phyloP scores from a whole-genome alignment of 2,113 vertebrate species.

The Hemibagrus wyckioides region DNA sequence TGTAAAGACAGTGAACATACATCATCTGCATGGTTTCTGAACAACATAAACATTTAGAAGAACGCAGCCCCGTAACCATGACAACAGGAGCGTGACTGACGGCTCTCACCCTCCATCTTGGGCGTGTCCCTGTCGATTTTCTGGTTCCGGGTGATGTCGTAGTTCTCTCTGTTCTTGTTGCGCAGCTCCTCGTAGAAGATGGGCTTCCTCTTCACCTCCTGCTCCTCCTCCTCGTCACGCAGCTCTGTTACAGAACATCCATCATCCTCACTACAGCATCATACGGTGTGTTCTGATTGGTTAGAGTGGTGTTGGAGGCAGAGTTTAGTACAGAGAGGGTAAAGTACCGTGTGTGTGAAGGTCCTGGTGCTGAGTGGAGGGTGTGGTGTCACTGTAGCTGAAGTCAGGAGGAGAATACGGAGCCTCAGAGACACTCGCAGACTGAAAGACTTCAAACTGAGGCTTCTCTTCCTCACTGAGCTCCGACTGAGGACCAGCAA shows the following conservation, averaged over 20 bases:
- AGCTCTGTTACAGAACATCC: conserved; percentile 46
- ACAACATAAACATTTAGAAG: too few relatives aligned
- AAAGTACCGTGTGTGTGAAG: conserved; percentile 3
- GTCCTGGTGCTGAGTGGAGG: conserved; percentile 2
- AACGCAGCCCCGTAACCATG: neutral
- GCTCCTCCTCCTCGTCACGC: conserved; percentile 63
- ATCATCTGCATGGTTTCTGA: neutral
- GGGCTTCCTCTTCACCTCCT: conserved; percentile 65
- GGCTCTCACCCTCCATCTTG: conserved; percentile 62
- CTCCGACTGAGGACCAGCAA: conserved; percentile 65
- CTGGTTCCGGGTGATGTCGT: conserved; percentile 60
- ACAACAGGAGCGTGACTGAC: neutral
- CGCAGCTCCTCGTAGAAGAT: conserved; percentile 72
- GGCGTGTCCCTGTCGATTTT: conserved; percentile 39
- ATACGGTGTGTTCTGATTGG: neutral
- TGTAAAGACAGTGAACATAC: conserved; percentile 19
- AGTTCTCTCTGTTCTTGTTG: conserved; percentile 74
- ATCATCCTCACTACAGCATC: neutral
- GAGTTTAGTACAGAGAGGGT: neutral
- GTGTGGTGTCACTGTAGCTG: conserved; percentile 63
- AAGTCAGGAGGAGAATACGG: conserved; percentile 52
- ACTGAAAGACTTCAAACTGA: conserved; percentile 54
- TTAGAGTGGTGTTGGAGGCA: neutral
- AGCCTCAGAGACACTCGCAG: neutral
- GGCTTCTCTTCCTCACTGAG: conserved; percentile 60